phyloP scores from a whole-genome alignment of 2,797 vertebrate genomes.

The Vultur gryphus region DNA sequence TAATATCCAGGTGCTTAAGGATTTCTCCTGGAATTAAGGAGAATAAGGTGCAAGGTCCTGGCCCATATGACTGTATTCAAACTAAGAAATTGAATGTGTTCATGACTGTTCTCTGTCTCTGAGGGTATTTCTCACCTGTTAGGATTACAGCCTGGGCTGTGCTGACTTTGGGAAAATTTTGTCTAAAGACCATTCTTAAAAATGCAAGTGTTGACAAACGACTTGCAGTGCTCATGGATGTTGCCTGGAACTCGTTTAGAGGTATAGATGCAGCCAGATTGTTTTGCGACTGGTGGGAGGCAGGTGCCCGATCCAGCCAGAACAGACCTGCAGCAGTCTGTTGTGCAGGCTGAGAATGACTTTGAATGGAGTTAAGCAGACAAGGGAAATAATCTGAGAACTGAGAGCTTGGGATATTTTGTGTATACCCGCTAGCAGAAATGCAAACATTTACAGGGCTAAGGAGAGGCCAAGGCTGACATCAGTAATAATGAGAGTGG shows the following conservation, averaged over 20 bases:
- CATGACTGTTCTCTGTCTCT: neutral
- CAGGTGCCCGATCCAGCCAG: neutral
- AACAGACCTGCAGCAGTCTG: neutral
- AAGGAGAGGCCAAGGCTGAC: neutral
- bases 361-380: neutral
- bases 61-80: neutral
- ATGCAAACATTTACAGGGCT: neutral
- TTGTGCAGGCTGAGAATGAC: neutral
- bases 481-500: neutral
- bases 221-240: neutral
- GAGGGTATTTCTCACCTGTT: neutral
- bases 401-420: neutral
- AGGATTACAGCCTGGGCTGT: neutral
- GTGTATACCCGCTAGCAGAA: neutral
- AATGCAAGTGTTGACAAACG: neutral
- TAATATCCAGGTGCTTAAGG: neutral
- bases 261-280: neutral
- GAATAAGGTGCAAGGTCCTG: neutral
- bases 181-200: neutral
- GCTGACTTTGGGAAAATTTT: neutral
- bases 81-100: neutral
- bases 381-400: neutral
- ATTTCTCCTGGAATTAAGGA: neutral
- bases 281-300: neutral
- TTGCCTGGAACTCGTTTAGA: neutral